Evolutionary conservation across 1,140 invertebrate genomes (phyloP), one percentile per base, ranked within the genome.

Genomic region (Nomia melanderi): DNA sequence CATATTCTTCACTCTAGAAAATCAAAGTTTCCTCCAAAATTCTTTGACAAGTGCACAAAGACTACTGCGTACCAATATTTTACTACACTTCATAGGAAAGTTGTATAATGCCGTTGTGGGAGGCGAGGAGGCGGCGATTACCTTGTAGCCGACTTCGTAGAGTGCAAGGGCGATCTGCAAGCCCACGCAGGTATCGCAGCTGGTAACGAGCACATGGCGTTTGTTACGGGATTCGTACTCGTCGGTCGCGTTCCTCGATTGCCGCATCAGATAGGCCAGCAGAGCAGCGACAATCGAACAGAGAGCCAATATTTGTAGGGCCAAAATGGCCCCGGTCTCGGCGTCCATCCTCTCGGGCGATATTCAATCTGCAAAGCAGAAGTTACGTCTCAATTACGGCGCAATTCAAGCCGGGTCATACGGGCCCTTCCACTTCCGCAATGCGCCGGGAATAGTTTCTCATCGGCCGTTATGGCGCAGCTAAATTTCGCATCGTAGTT

Each of bases 221-320:
- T 88, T 91, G 77, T 86, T 87, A 27, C 89, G 86, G 41, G 89
- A 87, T 74, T 89, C 88, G 74, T 86, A 90, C 64, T 90, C 90
- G 29, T 90, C 88, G 54, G 76, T 83, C 8, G 94, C 94, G 27
- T 93, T 93, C 78, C 94, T 93, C 36, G 96, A 95, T 89, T 96
- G 96, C 84, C 95, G 93, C 84, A 96, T 92, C 71, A 97, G 90
- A 84, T 96, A 96, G 72, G 96, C 92, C 66, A 97, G 91, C 76
- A 97, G 93, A 11, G 96, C 96, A 1, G 95, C 95, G 31, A 95
- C 96, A 78, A 96, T 96, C 50, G 95, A 96, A 89, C 95, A 96
- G 23, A 97, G 91, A 1, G 96, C 96, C 65, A 96, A 93, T 81
- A 97, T 92, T 90, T 97, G 96, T 81, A 96, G 94, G 79, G 95